Conservation (phyloP, 2,113 vertebrate species). For the Australoheros scitulus region DNA sequence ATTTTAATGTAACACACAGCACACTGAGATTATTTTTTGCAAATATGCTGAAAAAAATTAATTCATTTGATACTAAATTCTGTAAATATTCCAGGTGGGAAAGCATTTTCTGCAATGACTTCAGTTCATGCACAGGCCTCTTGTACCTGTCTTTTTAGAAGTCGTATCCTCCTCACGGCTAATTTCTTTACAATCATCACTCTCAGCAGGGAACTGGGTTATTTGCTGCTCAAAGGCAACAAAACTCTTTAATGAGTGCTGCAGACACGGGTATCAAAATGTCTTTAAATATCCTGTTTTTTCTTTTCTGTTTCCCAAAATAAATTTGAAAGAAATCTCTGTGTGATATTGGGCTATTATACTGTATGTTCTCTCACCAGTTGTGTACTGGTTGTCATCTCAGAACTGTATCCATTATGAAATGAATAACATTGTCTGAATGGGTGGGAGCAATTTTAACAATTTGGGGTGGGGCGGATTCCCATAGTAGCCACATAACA, state of each 20-base stretch:
- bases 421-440: neutral
- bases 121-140: neutral
- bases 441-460: no score
- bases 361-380: neutral
- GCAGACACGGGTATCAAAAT: neutral
- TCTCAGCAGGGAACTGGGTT: neutral
- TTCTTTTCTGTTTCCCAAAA: neutral
- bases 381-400: neutral
- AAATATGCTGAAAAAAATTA: no score
- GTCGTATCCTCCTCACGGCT: neutral
- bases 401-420: neutral
- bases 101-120: no score
- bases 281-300: neutral
- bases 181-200: neutral
- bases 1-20: neutral
- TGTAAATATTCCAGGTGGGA: no score
- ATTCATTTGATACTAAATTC: no score
- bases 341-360: neutral
- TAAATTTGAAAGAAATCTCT: neutral
- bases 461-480: no score
- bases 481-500: neutral
- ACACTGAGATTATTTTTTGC: neutral
- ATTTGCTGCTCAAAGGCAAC: neutral
- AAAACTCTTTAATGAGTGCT: neutral
- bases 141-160: neutral